Evolutionary conservation across 2,113 vertebrate genomes (phyloP), one percentile per base, ranked within the genome.

Genomic region (Neogobius melanostomus): DNA sequence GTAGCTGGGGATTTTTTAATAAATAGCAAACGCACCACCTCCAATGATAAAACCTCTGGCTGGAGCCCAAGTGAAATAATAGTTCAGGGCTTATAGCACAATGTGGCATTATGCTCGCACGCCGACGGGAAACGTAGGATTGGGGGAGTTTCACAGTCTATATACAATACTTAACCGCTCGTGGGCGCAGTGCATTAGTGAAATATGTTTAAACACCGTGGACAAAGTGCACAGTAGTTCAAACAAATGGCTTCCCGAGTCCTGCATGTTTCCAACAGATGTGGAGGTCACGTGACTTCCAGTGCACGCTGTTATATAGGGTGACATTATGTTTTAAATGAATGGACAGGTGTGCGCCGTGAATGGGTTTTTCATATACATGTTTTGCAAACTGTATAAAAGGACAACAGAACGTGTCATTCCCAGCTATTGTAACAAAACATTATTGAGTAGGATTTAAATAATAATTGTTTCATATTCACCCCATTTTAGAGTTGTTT

Each of bases 11-110:
- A 67, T 17, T 65, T 43, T 36, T 47, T 16, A 65, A 69, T n/a
- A 69, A 51, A 75, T 57, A 61, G 66, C 47, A 53, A n/a, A 36
- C 28, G 28, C 28, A 36, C 28, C 53, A 47, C 63, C 64, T 76
- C 64, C 70, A n/a, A 68, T 73, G 79, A 86, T 82, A 79, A 82
- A 85, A 72, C 56, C 43, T 61, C 17, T 83, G 84, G 85, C 80
- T 67, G 14, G 48, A 53, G 53, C 75, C 83, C 83, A 86, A 83
- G 70, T 57, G 68, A 64, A 88, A 85, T 61, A 28, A 48, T 75
- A 52, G 63, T 69, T 56, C 6, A 36, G 64, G 51, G 50, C 64
- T 45, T 10, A 5, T 63, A 62, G 57, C 77, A 82, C 72, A 75
- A n/a, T 6, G 36, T 11, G 42, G 28, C 48, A 66, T 66, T 82